Base-by-base conservation (phyloP, 1,140 invertebrate genomes). In the Calephelis nemesis region DNA sequence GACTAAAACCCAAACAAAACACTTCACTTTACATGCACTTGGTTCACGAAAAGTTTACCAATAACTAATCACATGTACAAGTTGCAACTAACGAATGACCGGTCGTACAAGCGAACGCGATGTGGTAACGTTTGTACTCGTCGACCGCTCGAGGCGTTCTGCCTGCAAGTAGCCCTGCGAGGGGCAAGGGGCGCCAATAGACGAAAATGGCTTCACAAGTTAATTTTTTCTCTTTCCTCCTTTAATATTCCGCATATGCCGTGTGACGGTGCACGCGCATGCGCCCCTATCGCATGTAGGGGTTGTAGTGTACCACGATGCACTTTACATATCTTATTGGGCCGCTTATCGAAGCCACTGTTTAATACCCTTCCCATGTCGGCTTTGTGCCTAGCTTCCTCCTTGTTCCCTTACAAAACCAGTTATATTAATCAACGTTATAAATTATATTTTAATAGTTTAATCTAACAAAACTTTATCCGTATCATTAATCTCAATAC, bases 191-290 rank as follows among this genome's bases (percentile, higher is more conserved):
- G 82, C 76, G 79, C 78, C 78, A 81, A 87, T 83, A 88, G 85
- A 89, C 88, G 87, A 89, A 91, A 91, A 91, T 91, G 88, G 88
- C 87, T 91, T 91, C 87, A 91, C 88, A 88, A 91, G 87, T 91
- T 87, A 91, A 88, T 90, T 91, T 91, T 91, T 91, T 90, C 87
- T 90, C 87, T 91, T 91, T 91, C 88, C 84, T 91, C 86, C 88
- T 90, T 91, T 89, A 91, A 91, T 91, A 91, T 88, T 88, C 84
- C 87, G 88, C 88, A 91, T 91, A 91, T 91, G 88, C 85, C 84
- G 87, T 84, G 82, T 68, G 78, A 80, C 78, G 78, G 74, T 88
- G 84, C 85, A 88, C 79, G 84, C 88, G 88, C 88, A 90, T 90
- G 88, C 88, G 88, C 84, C 74, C 79, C 75, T 78, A 81, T 81